These are phyloP conservation scores for Tringa solitaria DNA, from an alignment of 2,113 vertebrate species.

Conservation along the genomic window DNA sequence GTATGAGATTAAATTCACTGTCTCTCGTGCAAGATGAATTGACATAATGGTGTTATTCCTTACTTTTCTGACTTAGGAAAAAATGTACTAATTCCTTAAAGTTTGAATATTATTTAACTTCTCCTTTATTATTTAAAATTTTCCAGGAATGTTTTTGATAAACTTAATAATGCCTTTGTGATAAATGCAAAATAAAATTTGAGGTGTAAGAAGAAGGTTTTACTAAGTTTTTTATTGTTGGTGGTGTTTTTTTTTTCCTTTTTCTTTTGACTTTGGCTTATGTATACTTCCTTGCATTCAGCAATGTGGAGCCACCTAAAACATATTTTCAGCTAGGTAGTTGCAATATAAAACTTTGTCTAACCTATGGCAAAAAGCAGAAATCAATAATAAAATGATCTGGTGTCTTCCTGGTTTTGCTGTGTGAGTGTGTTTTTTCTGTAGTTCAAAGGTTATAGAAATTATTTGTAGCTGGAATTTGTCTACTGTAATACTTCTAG, in stretches of 20 bases:
- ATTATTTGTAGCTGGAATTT: background rate
- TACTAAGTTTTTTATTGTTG: background rate
- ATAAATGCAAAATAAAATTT: background rate
- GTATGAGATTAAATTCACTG: background rate
- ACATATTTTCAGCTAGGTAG: background rate
- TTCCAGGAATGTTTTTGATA: background rate
- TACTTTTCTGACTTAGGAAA: background rate
- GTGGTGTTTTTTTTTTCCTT: background rate
- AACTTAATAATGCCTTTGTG: background rate
- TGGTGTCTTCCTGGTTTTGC: conserved; percentile 11
- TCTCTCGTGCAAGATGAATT: background rate
- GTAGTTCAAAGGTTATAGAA: conserved; percentile 47
- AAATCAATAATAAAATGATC: background rate
- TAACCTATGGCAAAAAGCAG: background rate
- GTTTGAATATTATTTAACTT: background rate
- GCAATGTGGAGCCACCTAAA: background rate
- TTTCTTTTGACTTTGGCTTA: background rate
- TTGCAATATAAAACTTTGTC: background rate
- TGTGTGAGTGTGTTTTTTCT: background rate
- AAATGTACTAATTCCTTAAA: background rate
- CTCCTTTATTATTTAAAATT: background rate
- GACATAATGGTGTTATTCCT: background rate
- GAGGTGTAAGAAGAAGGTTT: background rate
- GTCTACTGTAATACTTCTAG: background rate
- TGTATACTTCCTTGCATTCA: background rate